phyloP scores from a whole-genome alignment of 1,140 invertebrate species.

The Metopolophium dirhodum region DNA sequence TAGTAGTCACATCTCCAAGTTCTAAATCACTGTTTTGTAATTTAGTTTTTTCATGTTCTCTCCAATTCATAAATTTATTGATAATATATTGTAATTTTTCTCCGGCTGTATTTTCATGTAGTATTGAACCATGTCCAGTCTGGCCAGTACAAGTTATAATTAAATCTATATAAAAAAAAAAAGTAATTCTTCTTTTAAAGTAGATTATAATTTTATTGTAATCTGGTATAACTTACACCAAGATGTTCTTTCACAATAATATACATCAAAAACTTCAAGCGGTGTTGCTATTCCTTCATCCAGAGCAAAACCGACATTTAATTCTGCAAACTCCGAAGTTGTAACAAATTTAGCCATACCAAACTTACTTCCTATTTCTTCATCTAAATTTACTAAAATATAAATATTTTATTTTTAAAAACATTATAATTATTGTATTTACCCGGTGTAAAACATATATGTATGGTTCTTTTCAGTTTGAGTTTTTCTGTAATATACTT shows the following conservation, averaged over 20 bases:
- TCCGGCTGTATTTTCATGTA: constrained; percentile 80
- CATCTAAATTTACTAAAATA: constrained; percentile 70
- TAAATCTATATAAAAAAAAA: constrained; percentile 65
- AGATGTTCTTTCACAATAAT: constrained; percentile 77
- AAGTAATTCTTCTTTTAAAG: background rate
- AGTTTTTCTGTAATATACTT: constrained; percentile 69
- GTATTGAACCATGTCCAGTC: constrained; percentile 87
- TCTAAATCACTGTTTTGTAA: constrained; percentile 71
- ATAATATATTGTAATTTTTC: constrained; percentile 82
- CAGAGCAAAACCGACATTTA: constrained; percentile 88
- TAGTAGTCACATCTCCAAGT: constrained; percentile 84
- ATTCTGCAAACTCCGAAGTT: constrained; percentile 76
- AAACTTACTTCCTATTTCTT: constrained; percentile 85
- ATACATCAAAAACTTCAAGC: constrained; percentile 72
- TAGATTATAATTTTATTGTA: background rate
- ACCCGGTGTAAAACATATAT: constrained; percentile 84
- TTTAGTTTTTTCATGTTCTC: constrained; percentile 72
- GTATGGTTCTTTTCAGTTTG: constrained; percentile 71
- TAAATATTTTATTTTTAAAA: background rate
- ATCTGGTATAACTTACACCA: constrained; percentile 69
- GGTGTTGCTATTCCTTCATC: constrained; percentile 85
- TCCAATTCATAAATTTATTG: constrained; percentile 77
- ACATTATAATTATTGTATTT: constrained; percentile 58
- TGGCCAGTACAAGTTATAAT: constrained; percentile 76
- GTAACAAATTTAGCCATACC: constrained; percentile 86